Percentiles rank a stretch among this genome's conserved stretches.
Conservation (phyloP, 2,113 vertebrate genomes). For the Oncorhynchus tshawytscha region DNA sequence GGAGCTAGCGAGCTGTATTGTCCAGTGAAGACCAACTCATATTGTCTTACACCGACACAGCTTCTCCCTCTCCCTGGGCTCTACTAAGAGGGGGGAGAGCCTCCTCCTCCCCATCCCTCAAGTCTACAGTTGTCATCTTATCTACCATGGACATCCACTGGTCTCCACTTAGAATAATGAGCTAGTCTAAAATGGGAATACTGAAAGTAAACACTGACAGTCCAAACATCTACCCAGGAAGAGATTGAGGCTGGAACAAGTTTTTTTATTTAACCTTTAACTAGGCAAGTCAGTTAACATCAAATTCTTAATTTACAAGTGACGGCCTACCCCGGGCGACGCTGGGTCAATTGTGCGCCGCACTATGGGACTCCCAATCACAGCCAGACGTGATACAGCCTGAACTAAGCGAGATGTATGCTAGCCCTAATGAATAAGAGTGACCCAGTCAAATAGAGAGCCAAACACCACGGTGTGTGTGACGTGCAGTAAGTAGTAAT, state of each 20-base stretch:
- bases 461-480: slow-evolving; percentile 4
- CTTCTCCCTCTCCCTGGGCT: not conserved
- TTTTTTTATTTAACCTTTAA: too few species aligned
- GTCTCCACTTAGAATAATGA: slow-evolving; percentile 53
- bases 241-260: not conserved
- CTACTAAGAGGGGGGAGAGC: not conserved
- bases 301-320: too few species aligned
- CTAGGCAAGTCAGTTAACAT: too few species aligned
- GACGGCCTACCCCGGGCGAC: too few species aligned
- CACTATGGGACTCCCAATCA: too few species aligned
- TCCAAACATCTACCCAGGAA: slow-evolving; percentile 40
- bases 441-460: slow-evolving; percentile 26
- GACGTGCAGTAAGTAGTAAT: not conserved
- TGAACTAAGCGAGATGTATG: slow-evolving; percentile 28
- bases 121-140: not conserved
- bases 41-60: not conserved
- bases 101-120: not conserved
- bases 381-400: too few species aligned
- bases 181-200: slow-evolving; percentile 44
- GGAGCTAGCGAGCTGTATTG: too few species aligned
- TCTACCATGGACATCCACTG: slow-evolving; percentile 4
- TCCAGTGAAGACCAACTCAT: not conserved
- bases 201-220: slow-evolving; percentile 41
- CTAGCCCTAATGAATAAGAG: slow-evolving; percentile 41
- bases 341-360: too few species aligned